Percentiles rank a stretch among this genome's conserved stretches.
phyloP scores from a whole-genome alignment of 2,888 invertebrate species.

The Ditylenchus weischeri region DNA sequence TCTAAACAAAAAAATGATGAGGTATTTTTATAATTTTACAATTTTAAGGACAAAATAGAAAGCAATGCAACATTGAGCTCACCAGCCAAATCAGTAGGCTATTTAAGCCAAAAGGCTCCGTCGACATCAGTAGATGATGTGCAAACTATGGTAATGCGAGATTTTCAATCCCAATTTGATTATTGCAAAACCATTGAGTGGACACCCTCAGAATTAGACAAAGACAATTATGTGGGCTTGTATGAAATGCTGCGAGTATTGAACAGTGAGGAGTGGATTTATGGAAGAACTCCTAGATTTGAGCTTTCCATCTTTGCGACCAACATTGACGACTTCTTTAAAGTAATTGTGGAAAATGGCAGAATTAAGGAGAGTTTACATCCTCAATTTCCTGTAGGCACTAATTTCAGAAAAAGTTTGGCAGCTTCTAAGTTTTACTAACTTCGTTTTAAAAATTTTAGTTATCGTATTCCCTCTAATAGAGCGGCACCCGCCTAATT shows the following conservation, averaged over 20 bases:
- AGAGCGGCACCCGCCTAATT: too few species aligned
- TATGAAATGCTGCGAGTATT: slow-evolving; percentile 67
- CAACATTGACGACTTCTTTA: slow-evolving; percentile 1
- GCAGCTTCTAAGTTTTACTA: slow-evolving; percentile 1
- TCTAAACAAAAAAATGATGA: too few species aligned
- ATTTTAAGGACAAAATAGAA: slow-evolving; percentile 72
- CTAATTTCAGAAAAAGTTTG: slow-evolving; percentile 3
- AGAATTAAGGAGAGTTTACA: slow-evolving; percentile 14
- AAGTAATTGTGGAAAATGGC: slow-evolving; percentile 18
- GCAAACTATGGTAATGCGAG: slow-evolving; percentile 72
- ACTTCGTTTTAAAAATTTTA: neutral
- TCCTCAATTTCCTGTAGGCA: slow-evolving; percentile 18
- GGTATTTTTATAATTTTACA: neutral
- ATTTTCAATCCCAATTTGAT: slow-evolving; percentile 79
- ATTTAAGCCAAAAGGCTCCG: slow-evolving; percentile 72
- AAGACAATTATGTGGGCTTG: slow-evolving; percentile 18
- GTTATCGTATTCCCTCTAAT: too few species aligned
- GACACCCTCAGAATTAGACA: slow-evolving; percentile 10
- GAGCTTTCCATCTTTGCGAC: slow-evolving; percentile 15
- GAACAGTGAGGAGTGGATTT: slow-evolving; percentile 83
- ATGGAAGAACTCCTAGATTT: slow-evolving; percentile 81
- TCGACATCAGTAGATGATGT: slow-evolving; percentile 64
- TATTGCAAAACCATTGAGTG: slow-evolving; percentile 44
- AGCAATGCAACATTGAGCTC: slow-evolving; percentile 82
- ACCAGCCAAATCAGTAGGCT: slow-evolving; percentile 74